A percentile compares a stretch with the other conserved stretches of the same genome.
Evolutionary conservation across 2,888 invertebrate species (phyloP).

Genomic region (Trachelus iudaicus): DNA sequence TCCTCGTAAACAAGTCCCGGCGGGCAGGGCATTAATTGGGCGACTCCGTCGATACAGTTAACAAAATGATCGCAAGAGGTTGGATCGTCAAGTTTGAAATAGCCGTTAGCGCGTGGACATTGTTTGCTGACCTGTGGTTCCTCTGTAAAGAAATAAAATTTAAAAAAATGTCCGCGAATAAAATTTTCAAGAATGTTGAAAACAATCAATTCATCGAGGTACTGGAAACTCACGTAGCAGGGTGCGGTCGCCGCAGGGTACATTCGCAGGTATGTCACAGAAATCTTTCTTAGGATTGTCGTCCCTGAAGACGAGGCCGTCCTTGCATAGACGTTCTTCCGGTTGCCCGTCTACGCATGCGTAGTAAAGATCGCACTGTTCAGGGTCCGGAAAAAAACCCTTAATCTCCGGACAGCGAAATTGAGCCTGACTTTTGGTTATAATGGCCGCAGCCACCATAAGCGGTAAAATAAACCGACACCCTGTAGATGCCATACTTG

Average conservation of each 20-base stretch:
- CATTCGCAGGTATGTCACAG: slow-evolving; percentile 82
- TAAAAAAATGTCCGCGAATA: neutral
- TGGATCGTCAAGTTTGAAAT: slow-evolving; percentile 80
- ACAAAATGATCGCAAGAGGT: slow-evolving; percentile 81
- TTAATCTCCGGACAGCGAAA: slow-evolving; percentile 79
- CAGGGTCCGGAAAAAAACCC: slow-evolving; percentile 80
- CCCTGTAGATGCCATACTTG: slow-evolving; percentile 13
- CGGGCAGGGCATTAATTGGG: slow-evolving; percentile 75
- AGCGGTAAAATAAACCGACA: slow-evolving; percentile 11
- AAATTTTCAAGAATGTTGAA: neutral
- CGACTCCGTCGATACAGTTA: slow-evolving; percentile 80
- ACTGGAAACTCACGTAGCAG: slow-evolving; percentile 76
- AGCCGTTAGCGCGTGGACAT: slow-evolving; percentile 83
- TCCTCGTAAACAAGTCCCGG: slow-evolving; percentile 83
- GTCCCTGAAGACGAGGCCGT: slow-evolving; percentile 81
- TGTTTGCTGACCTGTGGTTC: slow-evolving; percentile 78
- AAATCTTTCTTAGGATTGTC: slow-evolving; percentile 77
- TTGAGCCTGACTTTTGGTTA: slow-evolving; percentile 38
- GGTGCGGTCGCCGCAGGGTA: slow-evolving; percentile 80
- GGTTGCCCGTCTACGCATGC: slow-evolving; percentile 75
- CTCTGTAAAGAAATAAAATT: slow-evolving; percentile 68
- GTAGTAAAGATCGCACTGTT: slow-evolving; percentile 85
- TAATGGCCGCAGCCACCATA: slow-evolving; percentile 16
- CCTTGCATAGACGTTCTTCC: slow-evolving; percentile 79
- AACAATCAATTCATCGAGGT: slow-evolving; percentile 19